Evolutionary conservation across 2,113 vertebrate species (phyloP), one percentile per base, ranked within the genome.

Genomic region (Pygoscelis adeliae): DNA sequence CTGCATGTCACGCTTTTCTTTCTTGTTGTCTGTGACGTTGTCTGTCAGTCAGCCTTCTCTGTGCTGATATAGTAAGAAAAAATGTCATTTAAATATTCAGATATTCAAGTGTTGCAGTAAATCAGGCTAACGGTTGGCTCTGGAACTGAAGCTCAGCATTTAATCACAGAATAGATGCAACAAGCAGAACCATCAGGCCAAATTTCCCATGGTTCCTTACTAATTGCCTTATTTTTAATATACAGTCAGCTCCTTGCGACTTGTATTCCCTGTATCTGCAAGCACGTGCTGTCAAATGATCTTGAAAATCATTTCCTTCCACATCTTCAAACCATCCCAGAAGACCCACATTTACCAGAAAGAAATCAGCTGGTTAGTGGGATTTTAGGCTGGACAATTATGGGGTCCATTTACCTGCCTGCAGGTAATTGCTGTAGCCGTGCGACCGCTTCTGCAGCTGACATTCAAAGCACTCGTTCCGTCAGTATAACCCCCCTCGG

Each of bases 181-280:
- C 71, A 77, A 79, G 76, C 90, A 81, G 82, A 90, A 62, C 62
- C 70, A 70, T 18, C 0, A 0, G 78, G 78, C 27, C 40, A 61
- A 23, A 86, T 92, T 94, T 91, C 93, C 87, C 62, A 4, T 46
- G 58, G 71, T n/a, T 88, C 63, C 59, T 80, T 42, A 56, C 82
- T 88, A 73, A 92, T 77, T 94, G 63, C 66, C 58, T 77, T 38
- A 47, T 62, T 72, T 90, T 96, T 91, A 85, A 96, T 70, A 87
- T 6, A 29, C 49, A 62, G 61, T 26, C 97, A 82, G 36, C 83
- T 89, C 83, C 56, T 74, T 49, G 46, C 47, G 76, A 30, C 65
- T 92, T 69, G 32, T 32, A 61, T 67, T 82, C 69, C 40, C 66
- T 46, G 15, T 84, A 21, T 79, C 69, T n/a, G 2, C 67, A 38